phyloP scores from a whole-genome alignment of 1,140 invertebrate genomes.

The Meteorus sp. region DNA sequence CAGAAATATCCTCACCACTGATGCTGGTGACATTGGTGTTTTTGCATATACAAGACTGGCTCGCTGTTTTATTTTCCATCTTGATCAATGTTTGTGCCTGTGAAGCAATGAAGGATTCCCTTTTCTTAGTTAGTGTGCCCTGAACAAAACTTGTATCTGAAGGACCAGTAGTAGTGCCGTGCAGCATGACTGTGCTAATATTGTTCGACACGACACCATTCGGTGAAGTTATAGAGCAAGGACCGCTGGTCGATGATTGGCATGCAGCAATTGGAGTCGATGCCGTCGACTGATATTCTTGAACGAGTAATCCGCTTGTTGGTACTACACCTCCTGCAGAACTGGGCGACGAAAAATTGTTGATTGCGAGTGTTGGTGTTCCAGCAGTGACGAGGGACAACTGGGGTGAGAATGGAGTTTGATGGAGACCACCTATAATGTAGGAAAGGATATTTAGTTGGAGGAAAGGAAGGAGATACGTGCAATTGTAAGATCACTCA shows the following conservation, averaged over 20 bases:
- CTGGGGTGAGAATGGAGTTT: conserved; percentile 51
- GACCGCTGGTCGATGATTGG: conserved; percentile 21
- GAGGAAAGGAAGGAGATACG: background rate
- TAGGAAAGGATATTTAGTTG: background rate
- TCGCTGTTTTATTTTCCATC: conserved; percentile 50
- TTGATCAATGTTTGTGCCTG: conserved; percentile 42
- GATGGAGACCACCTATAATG: conserved; percentile 46
- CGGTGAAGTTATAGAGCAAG: conserved; percentile 20
- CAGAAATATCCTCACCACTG: conserved; percentile 30
- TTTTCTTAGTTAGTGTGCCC: conserved; percentile 45
- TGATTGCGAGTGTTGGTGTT: conserved; percentile 50
- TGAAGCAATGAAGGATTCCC: conserved; percentile 45
- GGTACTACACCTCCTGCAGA: conserved; percentile 41
- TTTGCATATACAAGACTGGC: conserved; percentile 50
- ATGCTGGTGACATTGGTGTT: conserved; percentile 39
- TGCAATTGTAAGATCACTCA: background rate
- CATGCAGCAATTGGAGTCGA: conserved; percentile 23
- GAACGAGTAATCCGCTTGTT: conserved; percentile 47
- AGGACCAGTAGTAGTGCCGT: conserved; percentile 37
- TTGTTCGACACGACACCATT: conserved; percentile 37
- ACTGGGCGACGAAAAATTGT: conserved; percentile 50
- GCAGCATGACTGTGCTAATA: conserved; percentile 40
- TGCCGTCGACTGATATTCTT: conserved; percentile 46
- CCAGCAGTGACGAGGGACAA: conserved; percentile 49
- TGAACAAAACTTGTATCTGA: conserved; percentile 36